Evolutionary conservation across 2,888 invertebrate genomes (phyloP).

Genomic region (Brachyptera putata): DNA sequence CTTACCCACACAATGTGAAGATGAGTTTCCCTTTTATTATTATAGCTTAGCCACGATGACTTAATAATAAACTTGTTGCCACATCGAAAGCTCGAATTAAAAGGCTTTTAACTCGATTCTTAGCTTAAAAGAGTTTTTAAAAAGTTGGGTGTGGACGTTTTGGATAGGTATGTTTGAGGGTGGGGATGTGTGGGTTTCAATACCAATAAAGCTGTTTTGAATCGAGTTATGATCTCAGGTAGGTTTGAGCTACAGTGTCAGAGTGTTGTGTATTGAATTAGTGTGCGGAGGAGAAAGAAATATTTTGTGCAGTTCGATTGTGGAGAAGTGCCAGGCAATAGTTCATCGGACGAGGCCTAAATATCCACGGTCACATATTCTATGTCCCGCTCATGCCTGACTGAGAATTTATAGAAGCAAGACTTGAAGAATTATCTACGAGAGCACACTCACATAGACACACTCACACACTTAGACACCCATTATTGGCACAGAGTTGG

Average conservation of each 20-base stretch:
- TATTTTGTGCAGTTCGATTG: neutral
- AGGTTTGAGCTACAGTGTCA: neutral
- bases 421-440: slow-evolving; percentile 1
- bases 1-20: slow-evolving; percentile 3
- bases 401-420: slow-evolving; percentile 12
- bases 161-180: neutral
- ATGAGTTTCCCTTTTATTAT: slow-evolving; percentile 13
- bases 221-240: neutral
- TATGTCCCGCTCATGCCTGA: neutral
- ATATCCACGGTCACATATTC: slow-evolving; percentile 18
- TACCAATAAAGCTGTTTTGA: neutral
- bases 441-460: too few species aligned
- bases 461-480: too few species aligned
- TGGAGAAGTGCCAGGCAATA: slow-evolving; percentile 16
- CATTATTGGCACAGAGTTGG: slow-evolving; percentile 18
- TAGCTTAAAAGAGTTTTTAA: neutral
- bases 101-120: slow-evolving; percentile 1
- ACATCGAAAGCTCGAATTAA: neutral
- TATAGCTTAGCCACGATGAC: neutral
- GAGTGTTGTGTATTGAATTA: neutral
- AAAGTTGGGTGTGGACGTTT: neutral
- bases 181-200: neutral
- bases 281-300: neutral
- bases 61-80: slow-evolving; percentile 3
- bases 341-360: slow-evolving; percentile 13